Evolutionary conservation across 2,113 vertebrate species (phyloP), one percentile per base, ranked within the genome.

Genomic region (Arothron firmamentum): DNA sequence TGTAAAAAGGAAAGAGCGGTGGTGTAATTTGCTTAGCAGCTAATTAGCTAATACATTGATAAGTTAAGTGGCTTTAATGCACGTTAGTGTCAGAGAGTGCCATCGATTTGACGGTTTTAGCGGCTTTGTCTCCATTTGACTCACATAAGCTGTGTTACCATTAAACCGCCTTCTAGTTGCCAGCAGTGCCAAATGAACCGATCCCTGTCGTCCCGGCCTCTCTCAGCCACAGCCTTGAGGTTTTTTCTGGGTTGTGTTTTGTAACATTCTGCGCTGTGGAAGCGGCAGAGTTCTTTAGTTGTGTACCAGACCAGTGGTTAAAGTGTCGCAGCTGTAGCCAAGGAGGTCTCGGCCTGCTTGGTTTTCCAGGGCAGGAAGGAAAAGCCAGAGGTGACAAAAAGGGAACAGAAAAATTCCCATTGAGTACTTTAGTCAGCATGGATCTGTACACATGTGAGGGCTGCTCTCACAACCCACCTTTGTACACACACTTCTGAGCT

Each of bases 401-500:
- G 2, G 45, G 43, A 16, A 47, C 45, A 47, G 1, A 3, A 47
- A 46, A n/a, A 17, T 17, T 47, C 16, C n/a, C 15, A 47, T 47
- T 38, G 34, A 12, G 43, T 13, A 45, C 12, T 45, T 45, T 43
- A 13, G 41, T 43, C 41, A 43, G 41, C 14, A 23, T 23, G 21
- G 38, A 43, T 56, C 56, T 38, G 47, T n/a, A 56, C 23, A 31
- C 66, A 60, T 52, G 61, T 59, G 18, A 78, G 74, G 63, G 64
- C 65, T 69, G 70, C 80, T 81, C 78, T 83, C 21, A 67, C 72
- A 47, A 47, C 45, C 15, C 16, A 2, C 45, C 15, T 17, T 2
- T 19, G 23, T 46, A 50, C 57, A 48, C 55, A 34, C 50, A 25
- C 58, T 62, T 68, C 66, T 28, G 60, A 72, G 70, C 74, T 83